A percentile compares a stretch with the other conserved stretches of the same genome.
Conservation (phyloP, 2,888 invertebrate genomes). For the Hirtodrosophila cameraria region DNA sequence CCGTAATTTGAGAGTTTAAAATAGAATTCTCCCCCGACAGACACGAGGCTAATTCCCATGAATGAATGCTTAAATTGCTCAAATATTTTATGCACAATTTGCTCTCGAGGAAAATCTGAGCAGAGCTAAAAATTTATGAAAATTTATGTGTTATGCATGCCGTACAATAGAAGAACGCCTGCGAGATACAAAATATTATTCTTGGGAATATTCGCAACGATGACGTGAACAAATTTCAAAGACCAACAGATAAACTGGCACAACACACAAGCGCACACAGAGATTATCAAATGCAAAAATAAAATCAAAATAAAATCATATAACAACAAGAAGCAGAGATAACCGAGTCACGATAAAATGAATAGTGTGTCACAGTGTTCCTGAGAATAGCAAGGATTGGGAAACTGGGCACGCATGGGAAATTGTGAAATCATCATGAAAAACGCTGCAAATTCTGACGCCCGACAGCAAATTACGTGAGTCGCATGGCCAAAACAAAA, state of each 20-base stretch:
- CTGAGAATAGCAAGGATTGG: neutral
- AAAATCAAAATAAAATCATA: slow-evolving; percentile 50
- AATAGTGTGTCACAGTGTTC: neutral
- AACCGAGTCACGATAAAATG: neutral
- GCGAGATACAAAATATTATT: slow-evolving; percentile 24
- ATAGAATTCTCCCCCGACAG: slow-evolving; percentile 15
- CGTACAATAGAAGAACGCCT: slow-evolving; percentile 2
- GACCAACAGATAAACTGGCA: slow-evolving; percentile 45
- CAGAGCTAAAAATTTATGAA: slow-evolving; percentile 19
- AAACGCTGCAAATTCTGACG: slow-evolving; percentile 68
- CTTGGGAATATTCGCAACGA: slow-evolving; percentile 36
- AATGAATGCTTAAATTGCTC: slow-evolving; percentile 31
- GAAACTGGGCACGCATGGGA: slow-evolving; percentile 52
- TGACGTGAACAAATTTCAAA: slow-evolving; percentile 49
- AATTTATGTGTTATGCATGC: neutral
- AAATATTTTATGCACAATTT: slow-evolving; percentile 35
- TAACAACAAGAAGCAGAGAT: slow-evolving; percentile 5
- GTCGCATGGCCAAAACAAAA: slow-evolving; percentile 60
- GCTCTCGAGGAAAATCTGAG: slow-evolving; percentile 66
- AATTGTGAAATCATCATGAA: slow-evolving; percentile 71
- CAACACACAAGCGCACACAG: slow-evolving; percentile 39
- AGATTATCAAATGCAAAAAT: slow-evolving; percentile 63
- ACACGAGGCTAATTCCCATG: slow-evolving; percentile 27
- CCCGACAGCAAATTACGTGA: slow-evolving; percentile 65
- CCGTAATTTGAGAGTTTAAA: neutral